Evolutionary conservation across 2,797 vertebrate species (phyloP), one percentile per base, ranked within the genome.

Genomic region (Sebastes jordani): DNA sequence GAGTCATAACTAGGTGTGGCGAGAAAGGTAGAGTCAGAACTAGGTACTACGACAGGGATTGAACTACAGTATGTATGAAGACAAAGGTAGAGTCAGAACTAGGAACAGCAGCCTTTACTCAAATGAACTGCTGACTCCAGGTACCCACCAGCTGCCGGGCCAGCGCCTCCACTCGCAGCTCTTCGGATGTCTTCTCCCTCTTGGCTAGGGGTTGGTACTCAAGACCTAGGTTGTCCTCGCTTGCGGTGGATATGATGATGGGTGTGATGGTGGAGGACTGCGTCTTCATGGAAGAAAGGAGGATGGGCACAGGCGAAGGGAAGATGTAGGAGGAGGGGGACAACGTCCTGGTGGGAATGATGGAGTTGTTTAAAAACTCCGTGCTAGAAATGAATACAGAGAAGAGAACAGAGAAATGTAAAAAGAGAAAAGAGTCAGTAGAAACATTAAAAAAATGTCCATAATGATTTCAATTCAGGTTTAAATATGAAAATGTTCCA

Each of bases 81-180:
- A 22, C 62, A 38, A 25, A 42, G 13, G 34, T 23, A 25, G n/a
- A 23, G 30, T 55, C 6, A 1, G 32, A 4, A 25, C 38, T 52
- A 6, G 6, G 23, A 16, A 22, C 11, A 18, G 27, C 13, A 25
- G 3, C 6, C 36, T 46, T 38, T 36, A 46, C 18, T 49, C 32
- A 55, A 59, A 30, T n/a, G 1, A 60, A 34, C 34, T 25, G 4
- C 5, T 20, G 63, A 61, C 22, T 38, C 11, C 11, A n/a, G 30
- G 25, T 29, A 89, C 96, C 88, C 78, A 98, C 88, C 87, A 99
- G 97, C 91, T 97, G 96, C 79, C 94, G 96, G 55, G 96, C 95
- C 78, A 99, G 88, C 6, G 84, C 88, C 88, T 99, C 97, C 75
- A 96, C 97, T 64, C 92, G 95, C 65, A 96, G 85, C 78, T 99